Conservation (phyloP, 1,140 invertebrate genomes). For the Leptinotarsa defecta region DNA sequence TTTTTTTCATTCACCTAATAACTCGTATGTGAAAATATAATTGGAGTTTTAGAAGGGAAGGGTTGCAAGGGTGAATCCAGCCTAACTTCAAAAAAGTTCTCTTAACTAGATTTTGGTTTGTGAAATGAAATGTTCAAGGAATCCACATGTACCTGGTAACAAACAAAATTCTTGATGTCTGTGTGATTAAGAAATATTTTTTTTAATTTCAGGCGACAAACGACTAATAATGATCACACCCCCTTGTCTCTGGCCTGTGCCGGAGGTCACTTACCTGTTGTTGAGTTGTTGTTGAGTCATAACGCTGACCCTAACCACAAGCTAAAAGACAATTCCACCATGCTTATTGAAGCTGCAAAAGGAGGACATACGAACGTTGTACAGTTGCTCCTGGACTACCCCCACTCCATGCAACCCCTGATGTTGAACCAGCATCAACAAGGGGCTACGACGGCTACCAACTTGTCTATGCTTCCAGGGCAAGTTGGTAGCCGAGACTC, state of each 20-base stretch:
- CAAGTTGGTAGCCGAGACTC: slow-evolving; percentile 49
- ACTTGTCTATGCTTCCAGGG: slow-evolving; percentile 49
- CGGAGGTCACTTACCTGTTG: slow-evolving; percentile 90
- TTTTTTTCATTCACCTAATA: too few relatives aligned
- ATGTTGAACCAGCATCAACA: slow-evolving; percentile 56
- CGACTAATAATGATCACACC: slow-evolving; percentile 97
- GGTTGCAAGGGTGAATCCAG: too few relatives aligned
- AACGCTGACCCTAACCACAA: slow-evolving; percentile 95
- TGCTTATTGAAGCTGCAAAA: slow-evolving; percentile 97
- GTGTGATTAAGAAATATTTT: not conserved
- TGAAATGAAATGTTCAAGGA: too few relatives aligned
- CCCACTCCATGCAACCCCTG: slow-evolving; percentile 82
- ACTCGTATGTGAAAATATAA: too few relatives aligned
- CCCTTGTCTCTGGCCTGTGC: slow-evolving; percentile 96
- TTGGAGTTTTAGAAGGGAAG: too few relatives aligned
- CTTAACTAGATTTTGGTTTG: too few relatives aligned
- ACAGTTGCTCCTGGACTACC: slow-evolving; percentile 92
- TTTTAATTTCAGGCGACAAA: slow-evolving; percentile 67
- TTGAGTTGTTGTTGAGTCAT: slow-evolving; percentile 86
- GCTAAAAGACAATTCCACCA: slow-evolving; percentile 97
- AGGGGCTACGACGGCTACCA: slow-evolving; percentile 52
- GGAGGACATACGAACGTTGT: slow-evolving; percentile 96
- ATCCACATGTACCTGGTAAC: too few relatives aligned
- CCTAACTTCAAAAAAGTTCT: too few relatives aligned
- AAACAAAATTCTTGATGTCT: not conserved